These are phyloP conservation scores for Halcyon malimbica DNA, from an alignment of 2,113 vertebrate genomes.

Conservation along the genomic window DNA sequence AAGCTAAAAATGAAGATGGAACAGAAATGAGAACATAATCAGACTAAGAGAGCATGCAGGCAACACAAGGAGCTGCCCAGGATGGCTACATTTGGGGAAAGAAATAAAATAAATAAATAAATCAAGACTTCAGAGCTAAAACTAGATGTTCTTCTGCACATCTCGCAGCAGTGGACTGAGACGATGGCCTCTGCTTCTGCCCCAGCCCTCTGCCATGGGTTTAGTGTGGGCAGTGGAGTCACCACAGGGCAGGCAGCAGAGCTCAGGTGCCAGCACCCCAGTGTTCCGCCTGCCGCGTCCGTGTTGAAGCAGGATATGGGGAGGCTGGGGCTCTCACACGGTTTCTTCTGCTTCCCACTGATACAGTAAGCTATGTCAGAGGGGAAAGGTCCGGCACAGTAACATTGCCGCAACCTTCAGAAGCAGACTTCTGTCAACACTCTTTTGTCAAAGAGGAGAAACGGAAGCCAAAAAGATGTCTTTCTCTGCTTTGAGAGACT, in stretches of 20 bases:
- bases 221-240: not conserved
- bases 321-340: not conserved
- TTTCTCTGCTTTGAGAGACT: not conserved
- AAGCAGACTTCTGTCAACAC: not conserved
- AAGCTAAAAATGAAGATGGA: not conserved
- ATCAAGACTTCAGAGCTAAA: not conserved
- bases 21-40: not conserved
- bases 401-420: not conserved
- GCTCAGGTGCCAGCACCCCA: rapidly evolving
- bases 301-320: not conserved
- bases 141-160: not conserved
- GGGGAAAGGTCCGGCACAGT: not conserved
- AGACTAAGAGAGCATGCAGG: not conserved
- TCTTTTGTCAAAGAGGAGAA: not conserved
- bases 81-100: not conserved
- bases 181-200: not conserved
- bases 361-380: not conserved
- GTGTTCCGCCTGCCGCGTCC: rapidly evolving
- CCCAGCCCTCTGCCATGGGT: not conserved
- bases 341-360: not conserved
- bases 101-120: not conserved
- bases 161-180: not conserved
- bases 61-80: not conserved
- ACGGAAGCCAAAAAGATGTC: not conserved
- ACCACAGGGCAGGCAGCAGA: not conserved